These are phyloP conservation scores for Vicugna pacos DNA, from an alignment of 2,113 vertebrate genomes.

Conservation along the genomic window DNA sequence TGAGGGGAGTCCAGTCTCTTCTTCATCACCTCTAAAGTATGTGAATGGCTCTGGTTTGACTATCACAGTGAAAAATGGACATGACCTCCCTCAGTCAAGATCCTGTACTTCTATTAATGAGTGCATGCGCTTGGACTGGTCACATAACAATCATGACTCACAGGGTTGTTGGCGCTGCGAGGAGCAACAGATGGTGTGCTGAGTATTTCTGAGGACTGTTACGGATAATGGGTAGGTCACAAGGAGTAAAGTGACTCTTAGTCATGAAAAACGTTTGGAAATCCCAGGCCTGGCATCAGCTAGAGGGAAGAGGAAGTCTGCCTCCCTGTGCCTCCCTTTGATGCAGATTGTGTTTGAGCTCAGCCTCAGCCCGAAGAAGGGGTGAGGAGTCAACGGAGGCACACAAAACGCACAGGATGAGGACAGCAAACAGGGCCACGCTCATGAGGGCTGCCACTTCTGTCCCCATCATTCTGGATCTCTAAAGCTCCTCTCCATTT, in stretches of 20 bases:
- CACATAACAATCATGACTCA: background rate
- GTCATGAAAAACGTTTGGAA: background rate
- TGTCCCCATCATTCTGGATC: background rate
- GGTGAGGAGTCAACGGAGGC: background rate
- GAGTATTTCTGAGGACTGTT: background rate
- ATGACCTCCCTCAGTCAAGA: background rate
- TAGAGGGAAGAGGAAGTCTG: background rate
- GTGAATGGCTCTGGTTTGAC: background rate
- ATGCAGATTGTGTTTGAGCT: background rate
- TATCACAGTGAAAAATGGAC: background rate
- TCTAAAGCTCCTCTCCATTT: background rate
- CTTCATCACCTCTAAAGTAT: conserved; percentile 10
- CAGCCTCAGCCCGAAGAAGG: background rate
- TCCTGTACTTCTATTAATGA: background rate
- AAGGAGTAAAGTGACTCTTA: background rate
- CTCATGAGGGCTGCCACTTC: background rate
- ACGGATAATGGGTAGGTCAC: background rate
- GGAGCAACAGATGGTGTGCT: background rate
- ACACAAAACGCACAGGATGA: background rate
- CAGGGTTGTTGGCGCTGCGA: background rate
- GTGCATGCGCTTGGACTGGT: background rate
- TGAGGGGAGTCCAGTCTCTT: background rate
- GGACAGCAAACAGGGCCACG: background rate
- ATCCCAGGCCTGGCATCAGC: background rate
- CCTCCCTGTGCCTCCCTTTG: background rate